A percentile compares a stretch with the other conserved stretches of the same genome.
These are phyloP conservation scores for Erpornis zantholeuca DNA, from an alignment of 2,113 vertebrate genomes.

Conservation along the genomic window DNA sequence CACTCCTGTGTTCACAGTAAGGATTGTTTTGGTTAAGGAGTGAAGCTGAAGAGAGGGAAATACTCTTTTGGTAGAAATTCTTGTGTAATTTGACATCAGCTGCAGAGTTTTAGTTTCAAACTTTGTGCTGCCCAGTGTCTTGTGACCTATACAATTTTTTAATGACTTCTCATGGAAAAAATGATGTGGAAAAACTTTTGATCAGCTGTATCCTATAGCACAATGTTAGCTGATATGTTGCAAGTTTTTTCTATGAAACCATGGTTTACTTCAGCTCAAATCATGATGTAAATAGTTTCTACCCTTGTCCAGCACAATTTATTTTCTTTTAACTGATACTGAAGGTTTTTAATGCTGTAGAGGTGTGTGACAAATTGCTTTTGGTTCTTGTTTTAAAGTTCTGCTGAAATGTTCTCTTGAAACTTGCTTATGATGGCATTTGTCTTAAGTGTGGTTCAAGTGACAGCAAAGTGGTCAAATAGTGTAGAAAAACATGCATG, in stretches of 20 bases:
- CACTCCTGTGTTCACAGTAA: not conserved
- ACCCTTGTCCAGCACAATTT: conserved; percentile 24
- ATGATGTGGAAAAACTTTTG: not conserved
- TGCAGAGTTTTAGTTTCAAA: not conserved
- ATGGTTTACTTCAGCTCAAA: conserved; percentile 56
- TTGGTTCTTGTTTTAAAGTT: conserved; percentile 59
- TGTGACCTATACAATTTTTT: not conserved
- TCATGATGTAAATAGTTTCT: conserved; percentile 33
- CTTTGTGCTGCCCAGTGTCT: not conserved
- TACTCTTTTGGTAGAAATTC: not conserved
- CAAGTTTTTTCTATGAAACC: conserved; percentile 42
- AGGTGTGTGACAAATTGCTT: conserved; percentile 46
- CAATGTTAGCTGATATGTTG: not conserved
- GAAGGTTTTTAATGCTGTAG: conserved; percentile 51
- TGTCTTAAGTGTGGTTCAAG: conserved; percentile 71
- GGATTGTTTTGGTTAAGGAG: not conserved
- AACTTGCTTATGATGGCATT: conserved; percentile 61
- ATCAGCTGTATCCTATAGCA: not conserved
- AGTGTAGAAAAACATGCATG: conserved; percentile 71
- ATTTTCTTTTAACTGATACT: not conserved
- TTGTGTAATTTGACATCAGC: not conserved
- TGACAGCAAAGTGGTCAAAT: conserved; percentile 60
- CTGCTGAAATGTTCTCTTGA: conserved; percentile 62
- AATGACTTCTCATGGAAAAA: not conserved
- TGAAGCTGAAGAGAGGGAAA: not conserved